phyloP scores from a whole-genome alignment of 2,113 vertebrate species.

The Solea senegalensis region DNA sequence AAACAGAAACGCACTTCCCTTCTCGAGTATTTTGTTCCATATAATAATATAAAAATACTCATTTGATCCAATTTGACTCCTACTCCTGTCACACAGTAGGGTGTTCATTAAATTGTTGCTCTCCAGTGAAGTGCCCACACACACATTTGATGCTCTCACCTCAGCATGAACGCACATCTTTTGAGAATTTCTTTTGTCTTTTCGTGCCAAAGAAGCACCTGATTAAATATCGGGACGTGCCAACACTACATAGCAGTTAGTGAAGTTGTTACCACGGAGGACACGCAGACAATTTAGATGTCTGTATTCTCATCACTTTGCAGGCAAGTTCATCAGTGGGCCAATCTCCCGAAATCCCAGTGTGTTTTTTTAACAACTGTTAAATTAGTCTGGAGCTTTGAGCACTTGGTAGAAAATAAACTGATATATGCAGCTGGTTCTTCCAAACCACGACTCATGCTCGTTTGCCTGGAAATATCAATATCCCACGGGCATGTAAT shows the following conservation, averaged over 20 bases:
- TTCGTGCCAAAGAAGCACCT: constrained; percentile 6
- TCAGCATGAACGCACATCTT: not conserved
- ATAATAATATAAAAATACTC: too few species aligned
- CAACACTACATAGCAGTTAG: not conserved
- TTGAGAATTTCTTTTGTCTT: not conserved
- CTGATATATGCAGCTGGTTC: constrained; percentile 21
- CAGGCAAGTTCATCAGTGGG: constrained; percentile 25
- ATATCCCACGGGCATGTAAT: constrained; percentile 47
- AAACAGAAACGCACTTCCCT: not conserved
- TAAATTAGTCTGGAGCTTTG: constrained; percentile 35
- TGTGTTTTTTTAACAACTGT: constrained; percentile 35
- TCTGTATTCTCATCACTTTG: constrained; percentile 20
- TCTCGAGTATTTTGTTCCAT: not conserved
- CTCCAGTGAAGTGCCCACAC: not conserved
- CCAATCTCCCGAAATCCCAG: constrained; percentile 20
- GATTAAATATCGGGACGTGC: not conserved
- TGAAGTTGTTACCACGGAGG: not conserved
- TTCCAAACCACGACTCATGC: constrained; percentile 13
- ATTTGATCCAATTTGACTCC: not conserved
- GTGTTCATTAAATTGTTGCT: not conserved
- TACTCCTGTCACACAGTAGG: not conserved
- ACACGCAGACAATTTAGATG: not conserved
- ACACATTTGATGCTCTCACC: not conserved
- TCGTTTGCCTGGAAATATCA: constrained; percentile 41
- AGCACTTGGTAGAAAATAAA: constrained; percentile 29